Conservation (phyloP, 2,113 vertebrate species). For the Microtus richardsoni region DNA sequence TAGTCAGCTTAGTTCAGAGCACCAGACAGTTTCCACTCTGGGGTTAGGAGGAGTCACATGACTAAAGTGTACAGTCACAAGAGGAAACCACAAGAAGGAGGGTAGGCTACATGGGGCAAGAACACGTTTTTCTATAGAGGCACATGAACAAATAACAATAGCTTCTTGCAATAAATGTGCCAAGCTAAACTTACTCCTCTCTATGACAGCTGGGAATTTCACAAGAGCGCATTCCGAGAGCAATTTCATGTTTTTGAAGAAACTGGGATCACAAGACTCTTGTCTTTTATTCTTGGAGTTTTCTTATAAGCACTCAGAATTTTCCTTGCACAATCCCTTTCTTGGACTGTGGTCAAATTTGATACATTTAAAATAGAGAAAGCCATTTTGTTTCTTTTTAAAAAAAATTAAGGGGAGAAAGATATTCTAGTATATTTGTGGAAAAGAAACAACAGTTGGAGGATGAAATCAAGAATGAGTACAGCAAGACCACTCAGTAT, state of each 20-base stretch:
- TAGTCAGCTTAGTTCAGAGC: neutral
- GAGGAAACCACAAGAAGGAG: neutral
- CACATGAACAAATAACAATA: neutral
- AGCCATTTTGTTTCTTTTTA: neutral
- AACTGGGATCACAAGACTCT: neutral
- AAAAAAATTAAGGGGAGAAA: neutral
- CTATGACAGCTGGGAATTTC: neutral
- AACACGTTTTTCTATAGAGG: neutral
- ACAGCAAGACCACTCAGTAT: neutral
- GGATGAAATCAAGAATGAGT: neutral
- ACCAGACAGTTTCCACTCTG: neutral
- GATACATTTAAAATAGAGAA: neutral
- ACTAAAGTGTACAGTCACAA: neutral
- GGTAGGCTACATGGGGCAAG: neutral
- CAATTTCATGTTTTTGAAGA: neutral
- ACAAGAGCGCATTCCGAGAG: neutral
- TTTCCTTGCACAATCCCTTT: neutral
- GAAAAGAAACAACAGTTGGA: neutral
- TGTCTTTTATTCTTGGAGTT: neutral
- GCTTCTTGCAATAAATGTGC: neutral
- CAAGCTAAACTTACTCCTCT: neutral
- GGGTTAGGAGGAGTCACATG: neutral
- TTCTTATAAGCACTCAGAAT: neutral
- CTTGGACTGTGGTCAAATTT: neutral
- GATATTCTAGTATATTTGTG: neutral